Base-by-base conservation (phyloP, 1,140 invertebrate species). In the Calosoma granatense region DNA sequence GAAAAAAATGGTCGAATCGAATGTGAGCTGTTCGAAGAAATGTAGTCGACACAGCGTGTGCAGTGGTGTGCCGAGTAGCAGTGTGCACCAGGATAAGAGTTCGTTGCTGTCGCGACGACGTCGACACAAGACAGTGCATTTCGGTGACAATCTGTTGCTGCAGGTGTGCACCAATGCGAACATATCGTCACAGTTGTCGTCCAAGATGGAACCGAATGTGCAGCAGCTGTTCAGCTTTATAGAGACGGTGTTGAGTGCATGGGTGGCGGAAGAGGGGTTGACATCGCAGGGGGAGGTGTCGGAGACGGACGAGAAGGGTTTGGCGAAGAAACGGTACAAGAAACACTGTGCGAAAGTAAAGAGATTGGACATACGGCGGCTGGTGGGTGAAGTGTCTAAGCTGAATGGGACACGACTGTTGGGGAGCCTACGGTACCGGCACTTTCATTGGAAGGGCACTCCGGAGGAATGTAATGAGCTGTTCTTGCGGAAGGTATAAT, bases 141-240 rank as follows among this genome's bases (percentile, higher is more conserved):
- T 86, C 67, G 84, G 83, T 43, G 84, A 85, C 63, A 84, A 83
- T 65, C 72, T 85, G 2, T 70, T 84, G 22, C 77, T 83, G 66
- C 81, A 84, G 65, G 81, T 84, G 51, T 84, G 82, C 69, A 79
- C 82, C 55, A 83, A 84, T 66, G 68, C 68, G 3, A 66, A 68
- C 56, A 56, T 69, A 20, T 54, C 15, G 14, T 66, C 67, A 51
- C 65, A 68, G 57, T 63, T 66, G 51, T 61, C 65, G 14, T 74
- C 55, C 3, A 59, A 68, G 61, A 73, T 77, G 72, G 79, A 84
- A 64, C 79, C 82, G n/a, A 86, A 86, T 68, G 84, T 86, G n/a
- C 83, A 86, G 67, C 82, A 86, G 70, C 74, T 87, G 56, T 87
- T 86, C 69, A 85, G 82, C 67, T 87, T 87, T 64, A 85, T 87